These are phyloP conservation scores for Hystrix cristata DNA, from an alignment of 2,113 vertebrate genomes.

Conservation along the genomic window DNA sequence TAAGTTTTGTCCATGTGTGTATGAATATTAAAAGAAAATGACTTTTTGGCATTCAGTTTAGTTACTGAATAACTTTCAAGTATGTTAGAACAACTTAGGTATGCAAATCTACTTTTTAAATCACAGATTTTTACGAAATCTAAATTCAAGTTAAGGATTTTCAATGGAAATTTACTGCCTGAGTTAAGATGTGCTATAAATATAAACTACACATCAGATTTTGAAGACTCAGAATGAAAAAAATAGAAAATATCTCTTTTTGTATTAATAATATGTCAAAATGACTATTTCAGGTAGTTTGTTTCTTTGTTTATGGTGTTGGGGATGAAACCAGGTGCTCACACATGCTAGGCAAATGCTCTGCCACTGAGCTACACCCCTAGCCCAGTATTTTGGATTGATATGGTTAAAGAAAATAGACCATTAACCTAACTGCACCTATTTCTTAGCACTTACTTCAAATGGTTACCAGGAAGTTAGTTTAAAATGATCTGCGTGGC, in stretches of 20 bases:
- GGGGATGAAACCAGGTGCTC: neutral
- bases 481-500: neutral
- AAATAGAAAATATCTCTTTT: neutral
- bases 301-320: neutral
- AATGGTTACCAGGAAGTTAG: neutral
- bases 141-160: neutral
- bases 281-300: neutral
- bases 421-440: neutral
- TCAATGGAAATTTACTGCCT: slow-evolving; percentile 28
- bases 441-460: neutral
- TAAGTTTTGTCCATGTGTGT: neutral
- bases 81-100: neutral
- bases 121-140: neutral
- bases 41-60: neutral
- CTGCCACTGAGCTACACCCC: neutral
- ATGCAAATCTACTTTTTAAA: slow-evolving; percentile 28
- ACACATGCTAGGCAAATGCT: neutral
- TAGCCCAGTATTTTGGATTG: neutral
- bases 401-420: slow-evolving; percentile 4
- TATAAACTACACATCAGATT: slow-evolving; percentile 17
- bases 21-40: neutral
- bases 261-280: slow-evolving; percentile 27
- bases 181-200: slow-evolving; percentile 20
- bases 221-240: slow-evolving; percentile 38
- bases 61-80: neutral